These are phyloP conservation scores for Podarcis cretensis DNA, from an alignment of 2,113 vertebrate genomes.

Conservation along the genomic window DNA sequence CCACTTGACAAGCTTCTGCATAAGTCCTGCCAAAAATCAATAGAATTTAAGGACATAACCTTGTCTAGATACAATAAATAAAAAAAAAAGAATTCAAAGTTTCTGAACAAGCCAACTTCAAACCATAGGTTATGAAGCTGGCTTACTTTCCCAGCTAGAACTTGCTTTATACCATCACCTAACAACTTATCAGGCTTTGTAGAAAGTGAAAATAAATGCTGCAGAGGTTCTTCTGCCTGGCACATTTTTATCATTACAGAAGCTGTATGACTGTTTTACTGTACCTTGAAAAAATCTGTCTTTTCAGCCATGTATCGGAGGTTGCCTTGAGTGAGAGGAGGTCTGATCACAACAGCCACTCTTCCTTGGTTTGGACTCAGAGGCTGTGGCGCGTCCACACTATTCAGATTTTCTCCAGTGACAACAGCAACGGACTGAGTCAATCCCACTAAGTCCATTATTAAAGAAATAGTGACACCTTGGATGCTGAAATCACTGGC, in stretches of 20 bases:
- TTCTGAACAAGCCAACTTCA: no score
- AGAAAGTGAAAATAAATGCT: no score
- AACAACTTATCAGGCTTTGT: no score
- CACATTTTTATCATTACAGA: not conserved
- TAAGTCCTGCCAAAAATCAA: no score
- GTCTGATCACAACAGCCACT: conserved; percentile 95
- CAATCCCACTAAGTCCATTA: conserved; percentile 96
- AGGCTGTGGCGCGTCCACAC: conserved; percentile 83
- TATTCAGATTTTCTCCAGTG: conserved; percentile 85
- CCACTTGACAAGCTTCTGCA: no score
- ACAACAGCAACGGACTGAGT: conserved; percentile 94
- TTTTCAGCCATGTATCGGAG: conserved; percentile 93
- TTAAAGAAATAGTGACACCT: conserved; percentile 90
- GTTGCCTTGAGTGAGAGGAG: conserved; percentile 94
- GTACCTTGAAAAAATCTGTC: conserved; percentile 96
- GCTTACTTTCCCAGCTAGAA: no score
- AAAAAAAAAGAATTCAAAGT: no score
- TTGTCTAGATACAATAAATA: no score
- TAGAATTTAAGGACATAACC: no score
- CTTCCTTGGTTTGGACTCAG: conserved; percentile 96
- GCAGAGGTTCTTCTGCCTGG: no score
- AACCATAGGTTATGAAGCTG: no score
- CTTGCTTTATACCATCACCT: no score
- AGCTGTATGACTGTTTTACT: not conserved
- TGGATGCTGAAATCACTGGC: conserved; percentile 89